Base-by-base conservation (phyloP, 2,888 invertebrate genomes). In the Temnothorax rugatulus region DNA sequence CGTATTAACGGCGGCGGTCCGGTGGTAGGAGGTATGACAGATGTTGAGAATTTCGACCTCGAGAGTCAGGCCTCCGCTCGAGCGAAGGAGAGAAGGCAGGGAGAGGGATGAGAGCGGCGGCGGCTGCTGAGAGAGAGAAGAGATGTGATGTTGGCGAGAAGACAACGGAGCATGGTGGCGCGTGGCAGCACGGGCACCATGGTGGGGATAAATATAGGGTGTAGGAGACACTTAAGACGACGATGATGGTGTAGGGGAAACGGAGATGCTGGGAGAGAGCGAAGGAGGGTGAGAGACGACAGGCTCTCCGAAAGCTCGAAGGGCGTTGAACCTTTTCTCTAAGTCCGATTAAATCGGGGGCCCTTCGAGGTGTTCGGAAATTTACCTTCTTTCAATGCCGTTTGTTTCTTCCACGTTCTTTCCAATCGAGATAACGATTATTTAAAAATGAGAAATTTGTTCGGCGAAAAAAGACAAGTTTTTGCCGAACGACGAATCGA, bases 31-130 rank as follows among this genome's bases (percentile, higher is more conserved):
- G 90, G 89, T 90, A 83, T 91, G 92, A 93, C 92, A 93, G 93
- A 93, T 93, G 93, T 92, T 91, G 93, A 88, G 92, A 92, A 92
- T 92, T 92, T 93, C 89, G 88, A 89, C 85, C 89, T 83, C 88
- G 87, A 86, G 90, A 87, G 86, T 81, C 18, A 61, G 82, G 61
- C 66, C 57, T 81, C 66, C 15, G 73, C 54, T 34, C 57, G 57
- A 18, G 84, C 38, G 79, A 83, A 63, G 63, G 64, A 59, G 25
- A 63, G 25, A 63, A 41, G 63, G 85, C 66, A 38, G 69, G 69
- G 34, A 64, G 71, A 61, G 73, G 50, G 64, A 75, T 81, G 69
- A n/a, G 63, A 75, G 50, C 66, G 61, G 77, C 44, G 52, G 77
- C 44, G 52, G 57, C 47, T 73, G 83, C 63, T 77, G 79, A 68